Conservation (phyloP, 2,888 invertebrate species). For the Adineta ricciae region DNA sequence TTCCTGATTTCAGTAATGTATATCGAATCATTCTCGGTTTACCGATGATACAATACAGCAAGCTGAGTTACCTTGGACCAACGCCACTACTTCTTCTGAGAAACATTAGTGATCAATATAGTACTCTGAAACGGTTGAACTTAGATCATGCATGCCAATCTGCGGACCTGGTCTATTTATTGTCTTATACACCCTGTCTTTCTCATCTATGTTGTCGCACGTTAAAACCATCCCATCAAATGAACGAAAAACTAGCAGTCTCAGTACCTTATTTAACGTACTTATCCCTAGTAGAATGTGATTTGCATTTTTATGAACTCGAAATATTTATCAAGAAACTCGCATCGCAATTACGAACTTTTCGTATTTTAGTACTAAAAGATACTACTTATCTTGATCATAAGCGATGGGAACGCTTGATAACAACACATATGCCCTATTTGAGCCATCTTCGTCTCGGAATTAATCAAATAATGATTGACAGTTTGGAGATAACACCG, state of each 20-base stretch:
- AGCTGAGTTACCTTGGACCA: not conserved
- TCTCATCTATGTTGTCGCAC: not conserved
- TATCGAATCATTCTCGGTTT: not conserved
- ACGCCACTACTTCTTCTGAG: not conserved
- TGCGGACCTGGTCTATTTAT: not conserved
- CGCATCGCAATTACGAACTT: not conserved
- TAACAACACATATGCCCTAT: not conserved
- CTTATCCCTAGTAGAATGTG: not conserved
- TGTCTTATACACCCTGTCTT: not conserved
- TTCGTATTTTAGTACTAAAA: not conserved
- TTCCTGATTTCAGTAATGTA: not conserved
- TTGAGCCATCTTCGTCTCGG: not conserved
- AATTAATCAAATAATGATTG: not conserved
- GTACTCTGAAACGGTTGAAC: not conserved
- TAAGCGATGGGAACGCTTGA: not conserved
- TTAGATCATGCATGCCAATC: not conserved
- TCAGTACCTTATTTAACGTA: not conserved
- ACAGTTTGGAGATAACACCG: not conserved
- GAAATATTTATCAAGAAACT: not conserved
- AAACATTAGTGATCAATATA: not conserved
- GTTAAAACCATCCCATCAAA: not conserved
- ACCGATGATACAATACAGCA: not conserved
- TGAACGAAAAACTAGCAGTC: not conserved
- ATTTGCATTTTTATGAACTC: not conserved
- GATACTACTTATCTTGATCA: not conserved